Conservation (phyloP, 2,113 vertebrate species). For the Solea solea region DNA sequence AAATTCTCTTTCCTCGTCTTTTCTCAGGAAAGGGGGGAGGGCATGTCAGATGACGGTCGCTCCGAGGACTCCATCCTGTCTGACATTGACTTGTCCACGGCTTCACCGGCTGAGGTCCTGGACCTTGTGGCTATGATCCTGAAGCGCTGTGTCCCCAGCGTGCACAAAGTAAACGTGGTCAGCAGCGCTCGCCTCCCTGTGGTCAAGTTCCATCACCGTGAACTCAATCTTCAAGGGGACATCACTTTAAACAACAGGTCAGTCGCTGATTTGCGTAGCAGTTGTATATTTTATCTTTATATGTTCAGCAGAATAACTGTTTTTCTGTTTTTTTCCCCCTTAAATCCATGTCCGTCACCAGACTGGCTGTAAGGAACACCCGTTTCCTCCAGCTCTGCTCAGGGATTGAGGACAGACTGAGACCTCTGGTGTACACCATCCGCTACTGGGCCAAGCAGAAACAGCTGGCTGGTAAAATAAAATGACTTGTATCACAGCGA, state of each 20-base stretch:
- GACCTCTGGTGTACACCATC: constrained; percentile 86
- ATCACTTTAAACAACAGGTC: constrained; percentile 92
- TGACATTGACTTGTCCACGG: constrained; percentile 81
- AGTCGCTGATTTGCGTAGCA: background rate
- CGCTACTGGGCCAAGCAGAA: constrained; percentile 91
- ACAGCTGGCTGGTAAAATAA: constrained; percentile 85
- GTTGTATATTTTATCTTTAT: background rate
- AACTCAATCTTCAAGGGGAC: constrained; percentile 89
- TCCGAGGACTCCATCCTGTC: constrained; percentile 87
- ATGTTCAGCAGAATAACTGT: background rate
- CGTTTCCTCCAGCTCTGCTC: constrained; percentile 89
- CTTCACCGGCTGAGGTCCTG: constrained; percentile 81
- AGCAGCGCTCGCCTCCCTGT: constrained; percentile 88
- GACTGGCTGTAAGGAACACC: constrained; percentile 90
- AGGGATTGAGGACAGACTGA: constrained; percentile 84
- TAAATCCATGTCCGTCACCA: constrained; percentile 45
- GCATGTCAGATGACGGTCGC: constrained; percentile 71
- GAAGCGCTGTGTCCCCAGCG: constrained; percentile 89
- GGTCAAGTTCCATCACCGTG: constrained; percentile 89
- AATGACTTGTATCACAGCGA: background rate
- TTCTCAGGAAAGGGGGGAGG: constrained; percentile 65
- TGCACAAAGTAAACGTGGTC: constrained; percentile 88
- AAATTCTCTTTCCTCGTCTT: background rate
- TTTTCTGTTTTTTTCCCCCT: background rate
- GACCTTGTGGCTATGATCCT: constrained; percentile 87